Conservation (phyloP, 1,140 invertebrate genomes). For the Trichonephila clavipes region DNA sequence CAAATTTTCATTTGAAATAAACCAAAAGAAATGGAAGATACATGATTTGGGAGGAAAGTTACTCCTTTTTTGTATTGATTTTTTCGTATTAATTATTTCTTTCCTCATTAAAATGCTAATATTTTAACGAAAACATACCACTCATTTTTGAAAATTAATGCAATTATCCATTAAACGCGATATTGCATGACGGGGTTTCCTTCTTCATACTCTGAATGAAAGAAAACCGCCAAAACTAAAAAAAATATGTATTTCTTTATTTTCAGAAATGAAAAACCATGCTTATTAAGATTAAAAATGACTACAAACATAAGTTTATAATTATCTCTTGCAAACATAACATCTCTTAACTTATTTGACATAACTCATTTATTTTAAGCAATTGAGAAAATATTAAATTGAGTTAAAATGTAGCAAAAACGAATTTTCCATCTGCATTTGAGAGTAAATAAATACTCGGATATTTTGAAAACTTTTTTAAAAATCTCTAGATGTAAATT, state of each 20-base stretch:
- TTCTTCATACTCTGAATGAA: neutral
- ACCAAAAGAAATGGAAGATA: neutral
- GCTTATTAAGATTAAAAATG: neutral
- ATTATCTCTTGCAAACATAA: neutral
- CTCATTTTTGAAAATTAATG: neutral
- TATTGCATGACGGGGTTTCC: neutral
- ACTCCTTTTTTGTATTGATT: neutral
- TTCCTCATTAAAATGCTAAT: slow-evolving; percentile 19
- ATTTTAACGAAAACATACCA: slow-evolving; percentile 6
- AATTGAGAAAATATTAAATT: neutral
- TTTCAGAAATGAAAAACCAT: neutral
- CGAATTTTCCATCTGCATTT: too few relatives aligned
- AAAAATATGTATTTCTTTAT: neutral
- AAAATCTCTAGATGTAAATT: too few relatives aligned
- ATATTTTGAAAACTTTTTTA: too few relatives aligned
- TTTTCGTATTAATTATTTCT: slow-evolving; percentile 11
- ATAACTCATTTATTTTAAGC: neutral
- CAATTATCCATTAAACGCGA: neutral
- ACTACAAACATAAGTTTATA: neutral
- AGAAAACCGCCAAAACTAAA: neutral
- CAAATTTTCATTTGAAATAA: neutral
- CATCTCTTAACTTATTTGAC: neutral
- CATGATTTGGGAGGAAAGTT: slow-evolving; percentile 28
- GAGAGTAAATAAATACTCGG: too few relatives aligned
- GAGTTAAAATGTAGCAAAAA: neutral